A percentile compares a stretch with the other conserved stretches of the same genome.
These are phyloP conservation scores for Batillaria attramentaria DNA, from an alignment of 1,140 invertebrate genomes.

Conservation along the genomic window DNA sequence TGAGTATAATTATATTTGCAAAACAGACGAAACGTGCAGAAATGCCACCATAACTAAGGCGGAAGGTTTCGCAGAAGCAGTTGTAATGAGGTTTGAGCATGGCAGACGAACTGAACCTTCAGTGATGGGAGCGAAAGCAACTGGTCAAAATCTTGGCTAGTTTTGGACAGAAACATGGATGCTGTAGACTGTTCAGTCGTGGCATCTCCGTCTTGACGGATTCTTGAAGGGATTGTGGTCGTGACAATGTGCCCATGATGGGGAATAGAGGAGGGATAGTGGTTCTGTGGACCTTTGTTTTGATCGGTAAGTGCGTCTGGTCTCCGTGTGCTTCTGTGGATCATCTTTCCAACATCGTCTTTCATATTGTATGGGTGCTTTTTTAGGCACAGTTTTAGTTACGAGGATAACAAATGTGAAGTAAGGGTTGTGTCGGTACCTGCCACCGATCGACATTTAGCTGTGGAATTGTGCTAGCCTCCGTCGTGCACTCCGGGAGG, in stretches of 20 bases:
- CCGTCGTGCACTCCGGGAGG: not conserved
- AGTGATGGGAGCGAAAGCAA: constrained; percentile 9
- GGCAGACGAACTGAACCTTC: constrained; percentile 29
- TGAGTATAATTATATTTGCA: not conserved
- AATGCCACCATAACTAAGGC: constrained; percentile 6
- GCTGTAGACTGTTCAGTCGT: not conserved
- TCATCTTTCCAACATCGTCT: not conserved
- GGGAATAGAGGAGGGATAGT: constrained; percentile 25
- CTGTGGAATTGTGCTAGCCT: not conserved
- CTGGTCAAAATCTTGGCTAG: not conserved
- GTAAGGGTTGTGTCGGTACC: not conserved
- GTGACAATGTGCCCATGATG: constrained; percentile 6
- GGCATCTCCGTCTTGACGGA: not conserved
- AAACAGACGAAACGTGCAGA: not conserved
- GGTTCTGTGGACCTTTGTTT: constrained; percentile 27
- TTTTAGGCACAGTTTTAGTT: not conserved
- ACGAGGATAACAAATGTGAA: not conserved
- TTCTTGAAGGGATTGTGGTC: not conserved
- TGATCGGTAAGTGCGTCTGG: constrained; percentile 25
- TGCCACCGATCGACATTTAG: not conserved
- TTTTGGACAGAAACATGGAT: not conserved
- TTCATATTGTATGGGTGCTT: not conserved
- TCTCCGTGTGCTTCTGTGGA: not conserved
- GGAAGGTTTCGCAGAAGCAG: constrained; percentile 7
- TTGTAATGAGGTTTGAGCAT: constrained; percentile 19